Percentiles rank a stretch among this genome's conserved stretches.
phyloP scores from a whole-genome alignment of 2,888 invertebrate genomes.

The Brachynemurus nebulosus region DNA sequence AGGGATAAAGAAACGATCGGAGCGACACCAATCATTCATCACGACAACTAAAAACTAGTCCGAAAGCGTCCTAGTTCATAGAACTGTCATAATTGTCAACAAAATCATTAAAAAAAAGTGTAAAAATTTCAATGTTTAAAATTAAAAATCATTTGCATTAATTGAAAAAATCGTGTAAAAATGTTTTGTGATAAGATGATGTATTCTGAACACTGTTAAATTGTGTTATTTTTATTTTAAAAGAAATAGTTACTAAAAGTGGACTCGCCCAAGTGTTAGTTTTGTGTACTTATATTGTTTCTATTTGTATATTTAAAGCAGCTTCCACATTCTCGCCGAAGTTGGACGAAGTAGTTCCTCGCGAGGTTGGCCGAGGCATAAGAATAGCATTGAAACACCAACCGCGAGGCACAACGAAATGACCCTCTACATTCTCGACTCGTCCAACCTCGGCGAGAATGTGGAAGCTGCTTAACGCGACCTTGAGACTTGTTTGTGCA shows the following conservation, averaged over 20 bases:
- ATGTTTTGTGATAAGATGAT: slow-evolving; percentile 4
- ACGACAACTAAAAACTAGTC: too few species aligned
- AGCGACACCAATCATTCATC: too few species aligned
- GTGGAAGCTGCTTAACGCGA: too few species aligned
- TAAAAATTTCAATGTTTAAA: background rate
- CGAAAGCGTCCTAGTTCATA: background rate
- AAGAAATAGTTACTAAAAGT: slow-evolving; percentile 20
- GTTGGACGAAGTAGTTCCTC: too few species aligned
- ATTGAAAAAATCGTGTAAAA: slow-evolving; percentile 1
- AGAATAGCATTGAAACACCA: too few species aligned
- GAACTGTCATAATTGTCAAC: slow-evolving; percentile 2
- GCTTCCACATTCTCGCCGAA: too few species aligned
- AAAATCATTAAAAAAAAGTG: background rate
- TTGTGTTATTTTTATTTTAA: background rate
- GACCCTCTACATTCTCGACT: too few species aligned
- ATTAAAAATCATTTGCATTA: background rate
- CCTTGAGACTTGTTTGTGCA: slow-evolving; percentile 4
- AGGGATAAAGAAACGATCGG: too few species aligned
- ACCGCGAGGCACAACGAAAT: too few species aligned
- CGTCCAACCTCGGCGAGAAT: too few species aligned
- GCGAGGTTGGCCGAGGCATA: too few species aligned
- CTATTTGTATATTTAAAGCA: too few species aligned
- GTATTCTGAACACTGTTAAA: slow-evolving; percentile 6
- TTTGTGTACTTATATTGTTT: background rate
- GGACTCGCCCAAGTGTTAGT: slow-evolving; percentile 30